A percentile compares a stretch with the other conserved stretches of the same genome.
Evolutionary conservation across 2,797 vertebrate species (phyloP).

Genomic region (Hozukius guyotensis): DNA sequence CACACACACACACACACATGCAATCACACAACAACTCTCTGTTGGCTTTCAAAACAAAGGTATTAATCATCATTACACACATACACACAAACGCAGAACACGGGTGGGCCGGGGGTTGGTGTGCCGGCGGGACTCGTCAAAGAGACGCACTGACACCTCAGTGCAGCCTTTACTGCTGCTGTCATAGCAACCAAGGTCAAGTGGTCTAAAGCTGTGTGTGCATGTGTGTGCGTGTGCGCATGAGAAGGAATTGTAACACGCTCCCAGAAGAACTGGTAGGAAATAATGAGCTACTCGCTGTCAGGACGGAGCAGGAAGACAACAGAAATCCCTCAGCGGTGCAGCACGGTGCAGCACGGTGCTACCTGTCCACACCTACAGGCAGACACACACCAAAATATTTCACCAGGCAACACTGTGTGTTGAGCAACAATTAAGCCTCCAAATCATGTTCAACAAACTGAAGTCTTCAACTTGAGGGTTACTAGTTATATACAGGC

Average conservation of each 20-base stretch:
- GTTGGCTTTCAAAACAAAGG: constrained; percentile 82
- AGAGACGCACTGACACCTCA: constrained; percentile 72
- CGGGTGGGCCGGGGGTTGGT: constrained; percentile 62
- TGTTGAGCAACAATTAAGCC: constrained; percentile 16
- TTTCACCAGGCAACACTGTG: constrained; percentile 4
- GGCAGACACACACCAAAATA: constrained; percentile 12
- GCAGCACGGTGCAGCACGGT: not conserved
- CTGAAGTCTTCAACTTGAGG: not conserved
- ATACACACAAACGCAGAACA: constrained; percentile 60
- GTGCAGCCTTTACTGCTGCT: constrained; percentile 72
- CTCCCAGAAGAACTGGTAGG: constrained; percentile 58
- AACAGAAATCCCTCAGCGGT: constrained; percentile 47
- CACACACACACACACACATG: constrained; percentile 1
- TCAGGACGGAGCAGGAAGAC: constrained; percentile 58
- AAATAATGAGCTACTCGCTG: constrained; percentile 77
- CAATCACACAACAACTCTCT: constrained; percentile 64
- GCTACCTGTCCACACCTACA: constrained; percentile 26
- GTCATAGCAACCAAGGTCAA: constrained; percentile 85
- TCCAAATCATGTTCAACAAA: constrained; percentile 1
- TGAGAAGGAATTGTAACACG: constrained; percentile 48
- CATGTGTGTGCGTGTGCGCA: not conserved
- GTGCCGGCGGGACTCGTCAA: constrained; percentile 75
- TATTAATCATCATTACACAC: constrained; percentile 84
- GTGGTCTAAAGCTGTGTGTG: constrained; percentile 64
- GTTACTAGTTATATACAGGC: not conserved